Base-by-base conservation (phyloP, 2,113 vertebrate species). In the Chionis minor region DNA sequence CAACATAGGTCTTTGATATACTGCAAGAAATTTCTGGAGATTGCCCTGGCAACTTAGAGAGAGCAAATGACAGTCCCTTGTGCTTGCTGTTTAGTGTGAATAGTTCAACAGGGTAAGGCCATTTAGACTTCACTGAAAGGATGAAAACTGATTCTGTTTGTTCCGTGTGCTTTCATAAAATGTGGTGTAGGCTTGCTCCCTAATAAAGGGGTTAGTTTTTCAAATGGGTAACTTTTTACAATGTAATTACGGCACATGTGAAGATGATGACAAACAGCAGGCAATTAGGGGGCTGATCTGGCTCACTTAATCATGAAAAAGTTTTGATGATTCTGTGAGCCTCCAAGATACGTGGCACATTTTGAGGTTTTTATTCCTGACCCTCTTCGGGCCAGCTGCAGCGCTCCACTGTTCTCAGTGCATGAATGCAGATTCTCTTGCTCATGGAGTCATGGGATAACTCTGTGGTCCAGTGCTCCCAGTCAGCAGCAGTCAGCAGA, bases 401-500 rank as follows among this genome's bases (percentile, higher is more conserved):
- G 66, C 8, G n/a, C 47, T 75, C 56, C 21, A 9, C 63, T 62
- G 26, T 86, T 82, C 62, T 86, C 66, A 40, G 44, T 18, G 14
- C 55, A 19, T 52, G 78, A 92, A 71, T 40, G n/a, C 32, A 77
- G 54, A 73, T 92, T 72, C 70, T 88, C 73, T 82, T 90, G 56
- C 81, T 93, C 73, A 65, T 26, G 74, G 32, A 14, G 49, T n/a
- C 54, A 13, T 17, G 49, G 62, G 69, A 27, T 81, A 72, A 73
- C 54, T 93, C 59, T 89, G 95, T 44, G 91, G 91, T 91, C 66
- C 54, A 35, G 62, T 13, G 45, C 70, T 96, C 51, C 26, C 58
- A 55, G 69, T 86, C 79, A 96, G 81, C 84, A 85, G 78, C 44
- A 95, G 92, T 96, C 96, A 97, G 97, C 96, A 97, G 78, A 96